A percentile compares a stretch with the other conserved stretches of the same genome.
Evolutionary conservation across 2,888 invertebrate genomes (phyloP).

Genomic region (Busseola fusca): DNA sequence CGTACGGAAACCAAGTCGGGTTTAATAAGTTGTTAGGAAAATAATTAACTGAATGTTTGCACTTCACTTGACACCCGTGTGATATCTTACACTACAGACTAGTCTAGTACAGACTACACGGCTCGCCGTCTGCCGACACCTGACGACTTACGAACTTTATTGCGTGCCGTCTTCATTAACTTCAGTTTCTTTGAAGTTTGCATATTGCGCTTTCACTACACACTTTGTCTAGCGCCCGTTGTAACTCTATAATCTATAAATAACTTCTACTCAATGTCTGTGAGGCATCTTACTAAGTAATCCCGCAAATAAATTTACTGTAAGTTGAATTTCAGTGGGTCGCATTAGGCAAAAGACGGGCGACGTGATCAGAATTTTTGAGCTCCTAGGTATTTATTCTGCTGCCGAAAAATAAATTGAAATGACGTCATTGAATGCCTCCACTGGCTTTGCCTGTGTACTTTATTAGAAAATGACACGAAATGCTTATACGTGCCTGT

Average conservation of each 20-base stretch:
- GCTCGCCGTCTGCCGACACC: conserved; percentile 68
- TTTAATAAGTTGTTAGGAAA: conserved; percentile 3
- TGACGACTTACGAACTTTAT: conserved; percentile 75
- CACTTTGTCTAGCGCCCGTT: conserved; percentile 45
- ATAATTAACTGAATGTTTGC: conserved; percentile 19
- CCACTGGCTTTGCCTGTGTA: conserved; percentile 19
- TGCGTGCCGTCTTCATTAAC: conserved; percentile 79
- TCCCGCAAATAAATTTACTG: conserved; percentile 33
- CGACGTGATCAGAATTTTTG: conserved; percentile 43
- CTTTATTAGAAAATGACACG: conserved; percentile 23
- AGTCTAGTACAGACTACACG: conserved; percentile 18
- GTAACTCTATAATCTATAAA: conserved; percentile 51
- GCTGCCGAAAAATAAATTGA: conserved; percentile 40
- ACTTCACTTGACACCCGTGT: conserved; percentile 3
- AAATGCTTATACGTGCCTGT: conserved; percentile 3
- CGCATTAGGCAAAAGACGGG: conserved; percentile 44
- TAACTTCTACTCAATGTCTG: conserved; percentile 28
- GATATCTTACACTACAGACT: conserved; percentile 20
- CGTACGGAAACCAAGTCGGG: not conserved
- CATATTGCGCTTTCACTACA: conserved; percentile 60
- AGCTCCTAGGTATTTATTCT: conserved; percentile 24
- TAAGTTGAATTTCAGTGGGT: conserved; percentile 34
- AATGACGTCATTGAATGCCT: conserved; percentile 35
- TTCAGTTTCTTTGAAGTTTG: conserved; percentile 76
- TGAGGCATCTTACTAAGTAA: conserved; percentile 18